Percentiles rank a stretch among this genome's conserved stretches.
phyloP scores from a whole-genome alignment of 2,888 invertebrate genomes.

The Dioctria rufipes region DNA sequence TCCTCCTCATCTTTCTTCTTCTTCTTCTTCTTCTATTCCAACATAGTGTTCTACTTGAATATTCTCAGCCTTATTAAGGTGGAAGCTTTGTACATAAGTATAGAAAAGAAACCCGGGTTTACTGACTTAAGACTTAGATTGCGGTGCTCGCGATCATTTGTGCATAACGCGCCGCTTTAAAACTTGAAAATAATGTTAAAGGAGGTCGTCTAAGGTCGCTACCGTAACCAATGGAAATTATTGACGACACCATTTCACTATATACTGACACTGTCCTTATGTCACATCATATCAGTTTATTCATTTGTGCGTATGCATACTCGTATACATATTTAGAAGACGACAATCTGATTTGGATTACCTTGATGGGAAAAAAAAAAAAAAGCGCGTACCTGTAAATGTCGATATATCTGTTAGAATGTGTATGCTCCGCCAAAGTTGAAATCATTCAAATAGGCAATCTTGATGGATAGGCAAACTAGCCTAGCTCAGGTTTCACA shows the following conservation, averaged over 20 bases:
- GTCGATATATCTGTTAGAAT: background rate
- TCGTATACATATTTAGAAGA: background rate
- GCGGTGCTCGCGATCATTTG: constrained; percentile 44
- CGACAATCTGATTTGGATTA: constrained; percentile 48
- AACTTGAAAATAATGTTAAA: constrained; percentile 27
- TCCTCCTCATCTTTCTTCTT: background rate
- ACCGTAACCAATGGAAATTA: constrained; percentile 49
- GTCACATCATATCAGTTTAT: constrained; percentile 47
- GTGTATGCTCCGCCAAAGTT: constrained; percentile 17
- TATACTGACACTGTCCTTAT: background rate
- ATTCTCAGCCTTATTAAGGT: constrained; percentile 44
- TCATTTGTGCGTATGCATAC: background rate
- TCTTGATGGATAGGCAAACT: constrained; percentile 29
- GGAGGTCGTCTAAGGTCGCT: constrained; percentile 50
- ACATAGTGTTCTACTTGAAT: constrained; percentile 21
- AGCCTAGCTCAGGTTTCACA: constrained; percentile 40
- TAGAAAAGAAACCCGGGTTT: background rate
- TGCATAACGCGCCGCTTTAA: constrained; percentile 19
- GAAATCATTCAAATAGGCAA: constrained; percentile 17
- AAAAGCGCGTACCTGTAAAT: too few species aligned
- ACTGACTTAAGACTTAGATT: background rate
- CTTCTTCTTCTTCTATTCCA: too few species aligned
- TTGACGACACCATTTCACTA: constrained; percentile 43
- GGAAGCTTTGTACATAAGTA: background rate
- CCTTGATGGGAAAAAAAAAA: background rate